These are phyloP conservation scores for Campylomormyrus tamandua DNA, from an alignment of 2,113 vertebrate species.

Conservation along the genomic window DNA sequence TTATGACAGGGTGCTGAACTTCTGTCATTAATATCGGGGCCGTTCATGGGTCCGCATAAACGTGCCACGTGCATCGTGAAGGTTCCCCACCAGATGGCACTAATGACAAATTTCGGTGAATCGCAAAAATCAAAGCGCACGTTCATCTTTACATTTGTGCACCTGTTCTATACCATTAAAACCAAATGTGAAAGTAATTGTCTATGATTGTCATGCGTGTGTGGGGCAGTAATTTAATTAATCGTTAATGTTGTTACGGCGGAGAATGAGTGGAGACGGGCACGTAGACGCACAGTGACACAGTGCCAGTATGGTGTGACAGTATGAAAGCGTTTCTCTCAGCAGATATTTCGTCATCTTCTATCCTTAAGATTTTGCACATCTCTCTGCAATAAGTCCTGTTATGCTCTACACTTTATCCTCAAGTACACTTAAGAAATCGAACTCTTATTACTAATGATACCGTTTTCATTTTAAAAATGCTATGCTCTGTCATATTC, in stretches of 20 bases:
- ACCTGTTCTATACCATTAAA: not conserved
- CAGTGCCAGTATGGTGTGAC: not conserved
- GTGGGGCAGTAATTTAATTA: not conserved
- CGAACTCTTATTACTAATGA: not conserved
- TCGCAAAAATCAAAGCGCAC: not conserved
- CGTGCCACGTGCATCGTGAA: not conserved
- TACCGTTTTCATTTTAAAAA: not conserved
- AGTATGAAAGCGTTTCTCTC: not conserved
- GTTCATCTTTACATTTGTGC: not conserved
- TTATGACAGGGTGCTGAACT: not conserved
- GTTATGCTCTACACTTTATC: not conserved
- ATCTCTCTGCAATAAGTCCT: not conserved
- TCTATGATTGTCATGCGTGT: not conserved
- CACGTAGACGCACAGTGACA: not conserved
- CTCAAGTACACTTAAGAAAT: not conserved
- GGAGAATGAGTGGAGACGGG: not conserved
- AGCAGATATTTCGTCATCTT: not conserved
- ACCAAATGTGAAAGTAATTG: not conserved
- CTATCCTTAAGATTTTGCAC: not conserved
- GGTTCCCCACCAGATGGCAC: not conserved
- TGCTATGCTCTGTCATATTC: not conserved
- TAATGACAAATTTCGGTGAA: not conserved
- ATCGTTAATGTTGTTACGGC: not conserved
- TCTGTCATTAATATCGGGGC: not conserved
- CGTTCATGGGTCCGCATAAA: not conserved